Evolutionary conservation across 2,797 vertebrate species (phyloP), one percentile per base, ranked within the genome.

Genomic region (Cyprinella venusta): DNA sequence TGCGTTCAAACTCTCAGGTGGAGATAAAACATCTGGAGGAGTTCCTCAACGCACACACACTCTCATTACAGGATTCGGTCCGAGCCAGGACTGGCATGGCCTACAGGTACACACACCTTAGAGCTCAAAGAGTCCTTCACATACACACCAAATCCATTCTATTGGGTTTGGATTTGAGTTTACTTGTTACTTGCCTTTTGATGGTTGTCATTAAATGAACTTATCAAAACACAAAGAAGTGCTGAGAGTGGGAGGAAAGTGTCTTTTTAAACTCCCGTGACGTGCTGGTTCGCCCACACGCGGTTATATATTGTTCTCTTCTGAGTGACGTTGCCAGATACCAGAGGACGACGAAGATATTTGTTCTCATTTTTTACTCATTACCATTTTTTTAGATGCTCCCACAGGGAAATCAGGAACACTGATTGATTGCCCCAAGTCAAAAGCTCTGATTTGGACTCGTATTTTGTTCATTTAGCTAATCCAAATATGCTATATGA

Each of bases 11-110:
- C 18, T 85, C 40, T 0, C 84, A 86, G 3, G 8, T 64, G 0
- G 94, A 97, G 87, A 90, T 95, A 59, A 96, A 95, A 81, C 90
- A 92, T 56, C 91, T 97, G 92, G 95, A 97, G 88, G 94, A 91
- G 90, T 96, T 98, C 88, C 93, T 97, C 79, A 93, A 93, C 68
- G 91, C 94, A 26, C 96, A 98, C n/a, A 92, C 95, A 6, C 33
- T 98, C 88, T 95, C 94, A 0, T 89, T 96, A 89, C 95, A 95
- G 0, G 95, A 97, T 80, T 94, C 95, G 0, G 90, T 94, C 84
- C 93, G 88, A 83, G 93, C 90, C 16, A 86, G 90, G 90, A 96
- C 95, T 0, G 95, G 95, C 86, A 95, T 94, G 94, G 80, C 87
- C 77, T 95, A 95, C 93, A 95, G 94, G 93, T 95, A 93, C 45